These are phyloP conservation scores for Hypomesus transpacificus DNA, from an alignment of 2,113 vertebrate species.

Conservation along the genomic window DNA sequence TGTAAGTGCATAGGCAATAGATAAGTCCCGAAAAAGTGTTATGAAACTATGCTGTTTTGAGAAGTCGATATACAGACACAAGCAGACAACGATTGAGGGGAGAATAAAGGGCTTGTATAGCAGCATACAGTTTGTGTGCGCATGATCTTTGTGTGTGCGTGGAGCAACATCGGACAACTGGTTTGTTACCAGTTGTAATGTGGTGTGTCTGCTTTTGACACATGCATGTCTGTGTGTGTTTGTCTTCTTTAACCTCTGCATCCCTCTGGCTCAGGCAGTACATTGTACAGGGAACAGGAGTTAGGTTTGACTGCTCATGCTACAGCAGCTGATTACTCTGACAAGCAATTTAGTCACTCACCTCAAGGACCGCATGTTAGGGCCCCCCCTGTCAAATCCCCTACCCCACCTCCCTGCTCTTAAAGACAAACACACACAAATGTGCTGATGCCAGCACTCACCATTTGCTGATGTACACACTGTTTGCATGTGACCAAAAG, in stretches of 20 bases:
- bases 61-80: too few species aligned
- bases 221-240: background rate
- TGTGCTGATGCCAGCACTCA: too few species aligned
- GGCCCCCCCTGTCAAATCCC: background rate
- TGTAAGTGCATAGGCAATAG: too few species aligned
- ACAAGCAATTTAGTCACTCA: constrained; percentile 10
- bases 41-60: too few species aligned
- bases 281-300: constrained; percentile 12
- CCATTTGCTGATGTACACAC: too few species aligned
- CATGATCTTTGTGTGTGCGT: too few species aligned
- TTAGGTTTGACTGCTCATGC: constrained; percentile 17
- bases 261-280: constrained; percentile 3
- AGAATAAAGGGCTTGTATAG: background rate
- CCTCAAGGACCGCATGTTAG: background rate
- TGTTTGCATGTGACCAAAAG: too few species aligned
- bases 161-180: too few species aligned
- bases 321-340: constrained; percentile 12
- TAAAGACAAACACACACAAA: background rate
- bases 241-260: constrained; percentile 1
- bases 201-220: background rate
- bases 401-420: background rate
- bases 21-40: too few species aligned
- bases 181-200: background rate
- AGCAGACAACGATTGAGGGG: background rate
- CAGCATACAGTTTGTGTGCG: too few species aligned